These are phyloP conservation scores for Pedionomus torquatus DNA, from an alignment of 2,113 vertebrate genomes.

Conservation along the genomic window DNA sequence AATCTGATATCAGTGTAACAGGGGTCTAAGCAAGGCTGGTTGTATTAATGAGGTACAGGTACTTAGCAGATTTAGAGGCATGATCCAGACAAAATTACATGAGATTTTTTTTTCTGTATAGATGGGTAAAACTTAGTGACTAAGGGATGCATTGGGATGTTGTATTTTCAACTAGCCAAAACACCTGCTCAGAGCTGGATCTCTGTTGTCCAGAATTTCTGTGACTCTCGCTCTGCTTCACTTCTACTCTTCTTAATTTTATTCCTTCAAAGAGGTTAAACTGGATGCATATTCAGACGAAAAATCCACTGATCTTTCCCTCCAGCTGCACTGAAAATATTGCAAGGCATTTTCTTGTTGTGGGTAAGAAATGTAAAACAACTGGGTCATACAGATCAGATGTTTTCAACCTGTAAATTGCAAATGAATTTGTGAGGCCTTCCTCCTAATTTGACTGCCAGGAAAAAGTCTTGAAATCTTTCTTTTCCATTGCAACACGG, in stretches of 20 bases:
- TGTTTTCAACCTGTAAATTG: conserved; percentile 33
- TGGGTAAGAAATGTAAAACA: not conserved
- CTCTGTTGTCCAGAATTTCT: not conserved
- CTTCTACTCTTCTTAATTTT: not conserved
- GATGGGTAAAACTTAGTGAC: not conserved
- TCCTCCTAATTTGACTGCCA: conserved; percentile 11
- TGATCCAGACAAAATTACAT: not conserved
- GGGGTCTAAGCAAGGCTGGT: not conserved
- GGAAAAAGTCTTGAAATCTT: conserved; percentile 22
- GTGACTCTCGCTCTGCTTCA: not conserved
- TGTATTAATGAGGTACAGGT: not conserved
- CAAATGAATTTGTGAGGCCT: not conserved
- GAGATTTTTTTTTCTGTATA: not conserved
- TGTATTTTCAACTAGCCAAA: not conserved
- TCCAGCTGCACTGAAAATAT: not conserved
- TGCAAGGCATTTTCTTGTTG: not conserved
- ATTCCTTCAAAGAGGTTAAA: not conserved
- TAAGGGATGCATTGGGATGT: not conserved
- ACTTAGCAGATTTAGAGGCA: not conserved
- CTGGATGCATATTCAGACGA: not conserved
- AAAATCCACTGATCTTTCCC: not conserved
- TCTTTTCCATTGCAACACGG: conserved; percentile 39
- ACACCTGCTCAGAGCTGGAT: not conserved
- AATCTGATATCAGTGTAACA: not conserved
- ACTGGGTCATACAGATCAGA: not conserved